Evolutionary conservation across 2,113 vertebrate species (phyloP).

Genomic region (Cephalopholis sonnerati): DNA sequence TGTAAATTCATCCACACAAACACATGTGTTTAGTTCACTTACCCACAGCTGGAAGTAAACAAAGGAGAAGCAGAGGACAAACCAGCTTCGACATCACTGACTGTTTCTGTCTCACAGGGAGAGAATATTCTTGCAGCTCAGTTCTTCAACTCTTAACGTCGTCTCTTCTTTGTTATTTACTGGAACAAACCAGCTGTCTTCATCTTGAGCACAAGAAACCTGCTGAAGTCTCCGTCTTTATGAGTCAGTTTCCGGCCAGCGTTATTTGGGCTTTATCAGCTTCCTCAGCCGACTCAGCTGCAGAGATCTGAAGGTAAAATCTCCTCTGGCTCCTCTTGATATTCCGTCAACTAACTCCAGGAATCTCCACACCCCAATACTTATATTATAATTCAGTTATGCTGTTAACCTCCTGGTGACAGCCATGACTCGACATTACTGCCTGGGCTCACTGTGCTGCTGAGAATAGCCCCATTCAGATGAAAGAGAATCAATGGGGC

Average conservation of each 20-base stretch:
- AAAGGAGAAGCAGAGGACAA: conserved; percentile 59
- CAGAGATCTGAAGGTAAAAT: conserved; percentile 40
- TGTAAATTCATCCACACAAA: neutral
- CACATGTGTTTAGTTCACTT: conserved; percentile 45
- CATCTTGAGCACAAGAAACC: neutral
- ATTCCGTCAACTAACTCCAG: conserved; percentile 35
- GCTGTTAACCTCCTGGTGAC: conserved; percentile 17
- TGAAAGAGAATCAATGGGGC: neutral
- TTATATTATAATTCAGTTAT: conserved; percentile 65
- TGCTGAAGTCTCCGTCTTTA: neutral
- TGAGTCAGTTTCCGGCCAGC: neutral
- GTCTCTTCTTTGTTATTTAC: neutral
- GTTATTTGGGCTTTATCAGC: neutral
- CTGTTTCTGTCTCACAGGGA: neutral
- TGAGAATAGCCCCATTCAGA: conserved; percentile 43
- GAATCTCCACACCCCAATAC: conserved; percentile 56
- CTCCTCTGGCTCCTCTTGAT: conserved; percentile 27
- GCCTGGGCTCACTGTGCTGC: neutral
- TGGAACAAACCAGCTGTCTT: neutral
- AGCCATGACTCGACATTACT: neutral
- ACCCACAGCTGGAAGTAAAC: conserved; percentile 72
- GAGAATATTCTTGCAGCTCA: neutral
- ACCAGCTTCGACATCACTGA: conserved; percentile 63
- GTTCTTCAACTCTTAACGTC: neutral
- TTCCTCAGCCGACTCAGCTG: neutral